A percentile compares a stretch with the other conserved stretches of the same genome.
Conservation (phyloP, 1,140 invertebrate species). For the Diabrotica undecimpunctata region DNA sequence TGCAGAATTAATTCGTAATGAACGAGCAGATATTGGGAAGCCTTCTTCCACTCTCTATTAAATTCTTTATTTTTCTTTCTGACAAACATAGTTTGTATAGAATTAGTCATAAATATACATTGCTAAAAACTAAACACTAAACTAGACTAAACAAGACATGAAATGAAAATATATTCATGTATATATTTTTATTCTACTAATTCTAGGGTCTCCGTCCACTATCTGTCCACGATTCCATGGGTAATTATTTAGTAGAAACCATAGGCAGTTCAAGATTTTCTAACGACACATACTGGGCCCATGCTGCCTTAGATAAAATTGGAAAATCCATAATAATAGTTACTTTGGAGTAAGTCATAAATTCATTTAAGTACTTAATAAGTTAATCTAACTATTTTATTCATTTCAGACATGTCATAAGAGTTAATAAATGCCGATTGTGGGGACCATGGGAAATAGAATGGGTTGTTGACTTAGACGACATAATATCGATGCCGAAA, state of each 20-base stretch:
- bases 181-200: neutral
- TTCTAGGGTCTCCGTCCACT: conserved; percentile 42
- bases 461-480: conserved; percentile 71
- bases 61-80: too few species aligned
- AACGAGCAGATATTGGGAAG: too few species aligned
- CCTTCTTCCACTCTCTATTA: too few species aligned
- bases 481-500: conserved; percentile 67
- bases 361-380: neutral
- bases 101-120: too few species aligned
- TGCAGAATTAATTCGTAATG: too few species aligned
- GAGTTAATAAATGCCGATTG: conserved; percentile 65
- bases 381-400: neutral
- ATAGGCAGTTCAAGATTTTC: conserved; percentile 39
- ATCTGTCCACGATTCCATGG: conserved; percentile 45
- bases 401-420: conserved; percentile 63
- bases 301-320: conserved; percentile 44
- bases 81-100: too few species aligned
- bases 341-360: conserved; percentile 50
- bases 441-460: conserved; percentile 74
- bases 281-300: conserved; percentile 44
- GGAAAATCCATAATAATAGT: conserved; percentile 52
- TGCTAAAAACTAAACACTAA: too few species aligned
- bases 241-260: conserved; percentile 41
- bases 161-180: too few species aligned
- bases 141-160: too few species aligned